Percentiles rank a stretch among this genome's conserved stretches.
Evolutionary conservation across 2,888 invertebrate species (phyloP).

Genomic region (Hyposoter dolosus): DNA sequence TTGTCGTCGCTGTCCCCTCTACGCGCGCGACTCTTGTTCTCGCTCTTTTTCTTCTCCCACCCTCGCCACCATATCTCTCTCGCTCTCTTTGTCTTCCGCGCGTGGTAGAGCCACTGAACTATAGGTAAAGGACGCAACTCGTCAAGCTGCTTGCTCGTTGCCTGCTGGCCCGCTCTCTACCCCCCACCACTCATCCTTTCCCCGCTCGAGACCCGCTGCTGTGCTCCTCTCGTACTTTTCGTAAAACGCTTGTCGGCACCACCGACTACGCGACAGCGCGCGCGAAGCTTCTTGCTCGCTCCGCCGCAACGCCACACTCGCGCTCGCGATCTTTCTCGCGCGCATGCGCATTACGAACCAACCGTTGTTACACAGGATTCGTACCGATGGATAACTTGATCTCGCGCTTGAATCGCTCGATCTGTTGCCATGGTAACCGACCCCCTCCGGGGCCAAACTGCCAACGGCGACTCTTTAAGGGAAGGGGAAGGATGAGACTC

Average conservation of each 20-base stretch:
- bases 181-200: slow-evolving; percentile 14
- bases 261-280: slow-evolving; percentile 24
- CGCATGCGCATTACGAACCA: slow-evolving; percentile 46
- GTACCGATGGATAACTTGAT: slow-evolving; percentile 43
- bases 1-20: slow-evolving; percentile 35
- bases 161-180: slow-evolving; percentile 41
- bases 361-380: slow-evolving; percentile 19
- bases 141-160: slow-evolving; percentile 31
- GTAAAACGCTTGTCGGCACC: slow-evolving; percentile 50
- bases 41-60: slow-evolving; percentile 41
- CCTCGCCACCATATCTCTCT: background rate
- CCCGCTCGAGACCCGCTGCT: no score
- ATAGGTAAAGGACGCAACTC: slow-evolving; percentile 18
- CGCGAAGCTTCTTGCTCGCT: background rate
- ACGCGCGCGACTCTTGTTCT: slow-evolving; percentile 21
- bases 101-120: background rate
- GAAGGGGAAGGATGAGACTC: slow-evolving; percentile 34
- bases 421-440: slow-evolving; percentile 75
- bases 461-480: slow-evolving; percentile 23
- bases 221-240: background rate
- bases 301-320: slow-evolving; percentile 50
- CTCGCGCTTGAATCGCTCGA: slow-evolving; percentile 61
- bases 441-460: slow-evolving; percentile 49
- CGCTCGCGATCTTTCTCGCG: slow-evolving; percentile 23
- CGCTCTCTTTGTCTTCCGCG: slow-evolving; percentile 47